Conservation (phyloP, 2,888 invertebrate species). For the Drosophila paucipuncta region DNA sequence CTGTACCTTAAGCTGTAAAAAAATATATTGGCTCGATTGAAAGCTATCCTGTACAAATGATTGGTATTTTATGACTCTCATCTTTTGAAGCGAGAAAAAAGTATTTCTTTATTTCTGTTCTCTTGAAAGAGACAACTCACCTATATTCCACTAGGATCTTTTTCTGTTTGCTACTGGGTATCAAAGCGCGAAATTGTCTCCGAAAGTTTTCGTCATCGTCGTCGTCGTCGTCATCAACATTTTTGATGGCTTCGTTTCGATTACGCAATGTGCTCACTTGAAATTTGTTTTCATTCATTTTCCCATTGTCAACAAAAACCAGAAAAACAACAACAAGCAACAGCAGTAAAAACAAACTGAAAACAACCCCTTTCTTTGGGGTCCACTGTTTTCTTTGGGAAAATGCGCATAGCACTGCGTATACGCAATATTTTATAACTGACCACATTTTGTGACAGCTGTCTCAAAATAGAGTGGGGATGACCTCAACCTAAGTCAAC, state of each 20-base stretch:
- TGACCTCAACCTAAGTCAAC: constrained; percentile 60
- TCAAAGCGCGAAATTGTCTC: constrained; percentile 18
- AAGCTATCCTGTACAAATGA: not conserved
- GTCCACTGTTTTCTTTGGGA: constrained; percentile 15
- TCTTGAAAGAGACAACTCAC: not conserved
- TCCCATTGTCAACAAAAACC: constrained; percentile 40
- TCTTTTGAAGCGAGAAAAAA: too few species aligned
- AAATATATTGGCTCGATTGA: not conserved
- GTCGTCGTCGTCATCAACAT: constrained; percentile 29
- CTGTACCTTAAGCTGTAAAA: not conserved
- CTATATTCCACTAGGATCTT: not conserved
- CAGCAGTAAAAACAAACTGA: not conserved
- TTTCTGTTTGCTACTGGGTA: constrained; percentile 10
- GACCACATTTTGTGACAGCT: constrained; percentile 36
- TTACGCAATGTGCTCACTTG: constrained; percentile 62
- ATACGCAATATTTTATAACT: constrained; percentile 73
- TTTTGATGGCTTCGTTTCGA: constrained; percentile 60
- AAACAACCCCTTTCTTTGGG: constrained; percentile 45
- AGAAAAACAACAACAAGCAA: constrained; percentile 2
- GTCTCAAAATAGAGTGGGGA: constrained; percentile 10
- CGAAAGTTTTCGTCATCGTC: constrained; percentile 10
- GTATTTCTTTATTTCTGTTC: not conserved
- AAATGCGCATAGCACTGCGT: constrained; percentile 46
- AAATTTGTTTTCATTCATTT: constrained; percentile 62
- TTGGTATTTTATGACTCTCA: not conserved